phyloP scores from a whole-genome alignment of 2,113 vertebrate genomes.

The Pterophyllum scalare region DNA sequence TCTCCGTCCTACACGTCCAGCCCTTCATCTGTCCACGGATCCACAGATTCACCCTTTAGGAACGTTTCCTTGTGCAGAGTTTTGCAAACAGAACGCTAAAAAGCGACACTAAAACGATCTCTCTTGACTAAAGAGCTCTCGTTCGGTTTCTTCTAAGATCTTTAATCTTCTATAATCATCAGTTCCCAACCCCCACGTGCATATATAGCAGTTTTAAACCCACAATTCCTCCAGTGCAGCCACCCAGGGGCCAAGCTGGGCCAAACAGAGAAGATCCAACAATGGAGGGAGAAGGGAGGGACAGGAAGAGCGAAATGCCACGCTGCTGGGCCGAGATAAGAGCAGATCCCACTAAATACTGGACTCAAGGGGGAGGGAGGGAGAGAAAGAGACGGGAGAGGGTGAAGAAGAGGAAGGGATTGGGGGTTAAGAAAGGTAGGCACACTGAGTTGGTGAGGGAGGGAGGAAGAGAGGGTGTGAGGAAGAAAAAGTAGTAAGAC shows the following conservation, averaged over 20 bases:
- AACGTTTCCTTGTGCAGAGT: neutral
- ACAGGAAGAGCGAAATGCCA: constrained; percentile 30
- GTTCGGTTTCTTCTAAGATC: neutral
- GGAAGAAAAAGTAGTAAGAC: neutral
- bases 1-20: neutral
- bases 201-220: constrained; percentile 4
- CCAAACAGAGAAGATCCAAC: constrained; percentile 41
- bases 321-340: constrained; percentile 61
- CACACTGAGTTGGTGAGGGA: neutral
- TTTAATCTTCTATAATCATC: neutral
- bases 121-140: neutral
- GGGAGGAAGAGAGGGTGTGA: neutral
- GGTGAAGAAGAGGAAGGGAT: neutral
- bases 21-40: neutral
- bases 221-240: constrained; percentile 12
- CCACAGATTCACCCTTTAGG: neutral
- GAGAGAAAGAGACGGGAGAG: neutral
- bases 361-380: constrained; percentile 24
- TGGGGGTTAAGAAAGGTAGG: neutral
- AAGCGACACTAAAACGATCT: neutral
- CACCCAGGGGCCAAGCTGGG: constrained; percentile 23
- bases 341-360: constrained; percentile 38
- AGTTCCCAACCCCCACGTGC: neutral
- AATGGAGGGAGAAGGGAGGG: constrained; percentile 14
- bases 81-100: neutral